Base-by-base conservation (phyloP, 1,140 invertebrate genomes). In the Zaprionus lachaisei region DNA sequence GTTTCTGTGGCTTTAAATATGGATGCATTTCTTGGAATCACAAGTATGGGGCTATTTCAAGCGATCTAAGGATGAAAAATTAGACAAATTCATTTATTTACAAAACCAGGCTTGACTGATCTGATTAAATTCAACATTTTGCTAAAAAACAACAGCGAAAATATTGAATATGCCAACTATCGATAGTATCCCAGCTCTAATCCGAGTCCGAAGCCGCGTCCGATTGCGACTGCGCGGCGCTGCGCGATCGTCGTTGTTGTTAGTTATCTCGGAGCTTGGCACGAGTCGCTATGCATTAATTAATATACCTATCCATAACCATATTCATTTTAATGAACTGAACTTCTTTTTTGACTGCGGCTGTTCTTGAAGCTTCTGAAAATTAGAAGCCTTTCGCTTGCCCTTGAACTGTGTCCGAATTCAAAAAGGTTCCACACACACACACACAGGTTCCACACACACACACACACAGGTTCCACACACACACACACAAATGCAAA, bases 251-350 rank as follows among this genome's bases (percentile, higher is more conserved):
- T 11, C 4, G 31, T 20, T 17, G 34, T 20, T 61, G 15, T 31
- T 57, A 2, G 63, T 55, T 22, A 22, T 41, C 37, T 60, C 63
- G 31, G 72, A 67, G 77, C 70, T 83, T 81, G 84, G 84, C 84
- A 87, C 84, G 84, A 89, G 84, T 90, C 85, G 65, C 74, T 68
- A 77, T 79, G 81, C 78, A 84, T 87, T 81, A 89, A 87, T 87
- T 89, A 87, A 73, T 81, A 80, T 22, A 17, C 69, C 77, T 78
- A 71, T 44, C 67, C 49, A 75, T 72, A 73, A 22, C 41, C 72
- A 79, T 74, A 68, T 64, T 60, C 76, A 63, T 69, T 58, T 77
- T 72, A 72, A 80, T 77, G 82, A 77, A 63, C 34, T 64, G 44
- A 31, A 57, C 67, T 34, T 51, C 41, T 47, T 47, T 56, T 26